Base-by-base conservation (phyloP, 2,113 vertebrate genomes). In the Ceratotherium simum region DNA sequence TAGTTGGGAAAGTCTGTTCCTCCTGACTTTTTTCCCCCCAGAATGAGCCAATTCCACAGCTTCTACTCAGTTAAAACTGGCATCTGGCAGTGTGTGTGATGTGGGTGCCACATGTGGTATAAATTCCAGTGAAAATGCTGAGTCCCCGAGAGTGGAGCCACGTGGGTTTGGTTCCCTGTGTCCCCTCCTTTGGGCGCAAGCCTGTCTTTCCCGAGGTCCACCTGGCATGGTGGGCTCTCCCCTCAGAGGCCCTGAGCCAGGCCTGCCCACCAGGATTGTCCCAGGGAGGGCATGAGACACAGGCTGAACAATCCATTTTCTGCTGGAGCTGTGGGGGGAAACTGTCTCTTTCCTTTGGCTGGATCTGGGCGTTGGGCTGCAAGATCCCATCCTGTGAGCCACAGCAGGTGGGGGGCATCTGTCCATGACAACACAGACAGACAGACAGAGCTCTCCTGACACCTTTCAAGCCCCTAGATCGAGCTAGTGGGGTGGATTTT, bases 161-260 rank as follows among this genome's bases (percentile, higher is more conserved):
- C 2, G 7, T 1, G 4, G 20, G 72, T 7, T 36, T 8, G n/a
- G 67, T 48, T 13, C 7, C 64, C 39, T 8, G 23, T 0, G 4
- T 0, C 62, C 46, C n/a, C 3, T 1, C 17, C 36, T 9, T 11
- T 0, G 7, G 69, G 42, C 62, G 6, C 69, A 17, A 75, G 36
- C 64, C 62, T 0, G 0, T 48, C 69, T 36, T 36, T 46, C 56
- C 80, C 0, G 0, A 46, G 89, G 31, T 9, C 65, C 36, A 1
- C 46, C 48, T 51, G 58, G 48, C 48, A 5, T 4, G 2, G 18
- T 39, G 58, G 18, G 72, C 39, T 60, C 17, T 42, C 33, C 31
- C 29, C 89, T 65, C 67, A 2, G 2, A 79, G 36, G 3, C 70
- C 17, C 70, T 65, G 46, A 21, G 33, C n/a, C 3, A 1, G 33